These are phyloP conservation scores for Rhodeus uyekii DNA, from an alignment of 2,797 vertebrate genomes.

Conservation along the genomic window DNA sequence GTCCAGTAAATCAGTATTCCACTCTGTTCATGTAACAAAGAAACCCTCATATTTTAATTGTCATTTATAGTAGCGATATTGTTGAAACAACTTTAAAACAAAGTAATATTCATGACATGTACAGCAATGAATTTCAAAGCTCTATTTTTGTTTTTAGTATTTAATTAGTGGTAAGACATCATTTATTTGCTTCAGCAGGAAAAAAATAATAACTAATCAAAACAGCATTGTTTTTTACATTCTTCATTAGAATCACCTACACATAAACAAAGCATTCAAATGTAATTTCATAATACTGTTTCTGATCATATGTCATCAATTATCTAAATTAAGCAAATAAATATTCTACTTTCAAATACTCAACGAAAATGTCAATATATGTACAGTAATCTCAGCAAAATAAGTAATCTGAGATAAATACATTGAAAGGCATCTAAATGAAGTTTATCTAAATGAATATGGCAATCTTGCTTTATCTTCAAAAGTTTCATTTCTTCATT, in stretches of 20 bases:
- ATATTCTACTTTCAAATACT: neutral
- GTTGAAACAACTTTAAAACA: neutral
- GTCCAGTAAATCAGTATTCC: neutral
- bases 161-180: neutral
- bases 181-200: neutral
- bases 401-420: neutral
- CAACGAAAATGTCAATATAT: neutral
- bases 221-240: neutral
- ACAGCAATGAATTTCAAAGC: neutral
- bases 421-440: too few species aligned
- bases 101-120: neutral
- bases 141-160: neutral
- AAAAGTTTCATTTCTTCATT: neutral
- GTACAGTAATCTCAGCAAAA: neutral
- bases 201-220: neutral
- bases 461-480: too few species aligned
- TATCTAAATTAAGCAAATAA: neutral
- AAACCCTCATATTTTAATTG: neutral
- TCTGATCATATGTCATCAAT: neutral
- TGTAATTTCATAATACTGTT: neutral
- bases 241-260: neutral
- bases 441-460: too few species aligned
- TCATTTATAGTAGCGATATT: neutral
- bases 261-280: neutral
- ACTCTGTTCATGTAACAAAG: neutral